These are phyloP conservation scores for Parazoanthus darwini DNA, from an alignment of 92 coral and sea anemone species.

Conservation along the genomic window DNA sequence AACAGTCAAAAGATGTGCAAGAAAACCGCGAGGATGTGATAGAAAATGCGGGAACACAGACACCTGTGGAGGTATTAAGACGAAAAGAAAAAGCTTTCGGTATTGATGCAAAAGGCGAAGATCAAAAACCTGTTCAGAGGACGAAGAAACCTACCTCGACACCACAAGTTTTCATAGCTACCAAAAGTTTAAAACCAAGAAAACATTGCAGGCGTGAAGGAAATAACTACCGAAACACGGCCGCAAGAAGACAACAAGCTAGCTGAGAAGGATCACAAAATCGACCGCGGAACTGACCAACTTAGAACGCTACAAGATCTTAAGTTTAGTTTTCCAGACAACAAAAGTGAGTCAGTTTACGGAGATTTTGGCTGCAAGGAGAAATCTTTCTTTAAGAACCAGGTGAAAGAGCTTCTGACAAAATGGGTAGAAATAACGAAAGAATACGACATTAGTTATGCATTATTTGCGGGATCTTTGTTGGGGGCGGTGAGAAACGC, in stretches of 20 bases:
- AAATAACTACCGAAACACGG: neutral
- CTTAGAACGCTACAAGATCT: conserved; percentile 2
- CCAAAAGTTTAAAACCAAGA: neutral
- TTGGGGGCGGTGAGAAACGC: conserved; percentile 27
- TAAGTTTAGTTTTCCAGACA: conserved; percentile 8
- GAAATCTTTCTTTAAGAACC: conserved; percentile 25
- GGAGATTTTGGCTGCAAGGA: conserved; percentile 23
- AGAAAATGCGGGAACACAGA: neutral
- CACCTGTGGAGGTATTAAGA: neutral
- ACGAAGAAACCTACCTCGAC: neutral
- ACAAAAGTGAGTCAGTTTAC: conserved; percentile 2
- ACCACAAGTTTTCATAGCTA: neutral
- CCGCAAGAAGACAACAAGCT: too few species aligned
- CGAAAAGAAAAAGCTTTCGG: neutral
- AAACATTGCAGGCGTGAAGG: neutral
- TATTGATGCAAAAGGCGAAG: neutral
- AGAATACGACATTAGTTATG: conserved; percentile 1
- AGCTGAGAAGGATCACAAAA: neutral
- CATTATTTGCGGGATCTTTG: conserved; percentile 10
- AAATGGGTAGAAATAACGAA: neutral
- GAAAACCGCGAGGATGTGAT: neutral
- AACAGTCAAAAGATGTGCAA: neutral
- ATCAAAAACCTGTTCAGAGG: neutral
- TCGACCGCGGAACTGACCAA: conserved; percentile 2
- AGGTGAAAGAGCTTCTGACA: conserved; percentile 6